Percentiles rank a stretch among this genome's conserved stretches.
phyloP scores from a whole-genome alignment of 2,113 vertebrate genomes.

The Cercocebus atys region DNA sequence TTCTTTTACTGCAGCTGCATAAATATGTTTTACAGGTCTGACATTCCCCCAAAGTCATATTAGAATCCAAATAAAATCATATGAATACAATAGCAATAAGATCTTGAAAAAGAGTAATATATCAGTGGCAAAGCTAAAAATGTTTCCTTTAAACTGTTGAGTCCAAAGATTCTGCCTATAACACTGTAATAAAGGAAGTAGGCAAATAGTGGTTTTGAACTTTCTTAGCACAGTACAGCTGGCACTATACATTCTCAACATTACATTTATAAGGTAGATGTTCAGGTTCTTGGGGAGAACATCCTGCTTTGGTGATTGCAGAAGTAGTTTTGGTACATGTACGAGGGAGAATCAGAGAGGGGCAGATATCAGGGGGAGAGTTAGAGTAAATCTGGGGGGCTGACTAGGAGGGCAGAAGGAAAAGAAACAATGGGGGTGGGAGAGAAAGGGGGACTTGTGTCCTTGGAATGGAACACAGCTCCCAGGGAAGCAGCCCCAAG shows the following conservation, averaged over 20 bases:
- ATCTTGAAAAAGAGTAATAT: constrained; percentile 39
- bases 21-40: constrained; percentile 64
- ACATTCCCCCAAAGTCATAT: constrained; percentile 62
- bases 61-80: constrained; percentile 67
- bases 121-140: constrained; percentile 46
- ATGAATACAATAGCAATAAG: constrained; percentile 34
- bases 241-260: background rate
- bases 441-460: background rate
- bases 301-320: background rate
- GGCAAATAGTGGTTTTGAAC: background rate
- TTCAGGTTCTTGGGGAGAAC: background rate
- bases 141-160: constrained; percentile 26
- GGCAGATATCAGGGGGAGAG: background rate
- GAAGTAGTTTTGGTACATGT: background rate
- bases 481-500: background rate
- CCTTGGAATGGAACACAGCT: background rate
- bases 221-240: background rate
- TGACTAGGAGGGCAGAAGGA: background rate
- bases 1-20: constrained; percentile 60
- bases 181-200: constrained; percentile 23
- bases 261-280: background rate
- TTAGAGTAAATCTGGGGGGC: background rate
- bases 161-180: background rate
- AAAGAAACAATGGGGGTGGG: background rate
- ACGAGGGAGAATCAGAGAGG: background rate